phyloP scores from a whole-genome alignment of 2,797 vertebrate species.

The Trichosurus vulpecula region DNA sequence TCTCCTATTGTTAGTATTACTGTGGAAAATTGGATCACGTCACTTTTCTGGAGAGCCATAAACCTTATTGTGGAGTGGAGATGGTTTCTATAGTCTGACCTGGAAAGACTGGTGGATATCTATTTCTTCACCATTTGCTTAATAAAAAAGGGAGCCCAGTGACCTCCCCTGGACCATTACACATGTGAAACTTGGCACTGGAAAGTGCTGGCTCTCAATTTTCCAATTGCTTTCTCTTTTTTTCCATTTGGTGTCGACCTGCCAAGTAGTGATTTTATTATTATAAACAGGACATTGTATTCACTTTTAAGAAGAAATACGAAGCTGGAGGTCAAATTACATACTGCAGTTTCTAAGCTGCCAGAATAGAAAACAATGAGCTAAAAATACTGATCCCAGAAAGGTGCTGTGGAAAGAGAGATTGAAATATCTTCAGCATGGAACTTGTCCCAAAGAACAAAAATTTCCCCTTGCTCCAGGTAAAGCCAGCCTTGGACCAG shows the following conservation, averaged over 20 bases:
- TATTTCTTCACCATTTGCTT: slow-evolving; percentile 82
- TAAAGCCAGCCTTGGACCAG: slow-evolving; percentile 75
- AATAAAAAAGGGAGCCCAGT: slow-evolving; percentile 83
- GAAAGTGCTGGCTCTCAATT: slow-evolving; percentile 89
- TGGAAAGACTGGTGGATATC: slow-evolving; percentile 78
- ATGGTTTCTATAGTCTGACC: slow-evolving; percentile 78
- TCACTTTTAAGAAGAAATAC: slow-evolving; percentile 89
- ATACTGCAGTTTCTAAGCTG: slow-evolving; percentile 85
- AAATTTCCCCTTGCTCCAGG: slow-evolving; percentile 72
- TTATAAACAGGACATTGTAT: slow-evolving; percentile 90
- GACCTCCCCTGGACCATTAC: slow-evolving; percentile 86
- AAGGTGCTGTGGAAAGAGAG: slow-evolving; percentile 81
- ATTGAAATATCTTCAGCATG: slow-evolving; percentile 78
- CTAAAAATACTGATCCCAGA: slow-evolving; percentile 86
- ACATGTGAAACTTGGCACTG: slow-evolving; percentile 87
- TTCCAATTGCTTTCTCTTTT: slow-evolving; percentile 87
- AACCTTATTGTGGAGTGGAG: slow-evolving; percentile 69
- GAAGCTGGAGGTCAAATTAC: slow-evolving; percentile 89
- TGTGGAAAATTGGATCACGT: slow-evolving; percentile 78
- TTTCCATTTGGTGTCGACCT: slow-evolving; percentile 85
- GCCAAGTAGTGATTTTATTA: slow-evolving; percentile 89
- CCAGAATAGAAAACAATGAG: slow-evolving; percentile 89
- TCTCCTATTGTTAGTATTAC: slow-evolving; percentile 77
- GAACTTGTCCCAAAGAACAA: slow-evolving; percentile 72
- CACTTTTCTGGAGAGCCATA: slow-evolving; percentile 75